Percentiles rank a stretch among this genome's conserved stretches.
Conservation (phyloP, 2,888 invertebrate genomes). For the Dryococelus australis region DNA sequence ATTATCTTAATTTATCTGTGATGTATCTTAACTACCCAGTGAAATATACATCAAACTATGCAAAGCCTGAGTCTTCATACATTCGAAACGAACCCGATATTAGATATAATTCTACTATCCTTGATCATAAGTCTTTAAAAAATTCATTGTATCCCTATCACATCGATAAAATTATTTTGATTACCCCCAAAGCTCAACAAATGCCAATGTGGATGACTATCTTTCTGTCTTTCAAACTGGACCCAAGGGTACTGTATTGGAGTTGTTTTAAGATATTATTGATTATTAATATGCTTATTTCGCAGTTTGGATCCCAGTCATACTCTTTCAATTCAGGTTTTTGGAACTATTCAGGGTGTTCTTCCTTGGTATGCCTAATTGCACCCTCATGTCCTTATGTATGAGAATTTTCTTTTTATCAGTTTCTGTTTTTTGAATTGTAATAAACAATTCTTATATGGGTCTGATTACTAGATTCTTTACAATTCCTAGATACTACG, state of each 20-base stretch:
- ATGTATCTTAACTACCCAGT: background rate
- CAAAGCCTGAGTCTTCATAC: background rate
- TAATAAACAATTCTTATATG: background rate
- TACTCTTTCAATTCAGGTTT: background rate
- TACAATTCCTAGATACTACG: background rate
- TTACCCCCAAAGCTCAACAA: background rate
- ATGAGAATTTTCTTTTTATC: background rate
- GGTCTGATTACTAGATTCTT: background rate
- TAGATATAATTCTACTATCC: background rate
- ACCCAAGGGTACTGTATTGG: background rate
- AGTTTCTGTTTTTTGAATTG: background rate
- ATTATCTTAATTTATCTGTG: background rate
- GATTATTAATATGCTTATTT: background rate
- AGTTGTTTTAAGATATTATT: background rate
- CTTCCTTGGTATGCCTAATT: background rate
- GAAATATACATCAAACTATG: background rate
- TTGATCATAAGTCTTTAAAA: background rate
- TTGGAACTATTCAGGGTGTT: background rate
- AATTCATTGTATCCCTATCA: background rate
- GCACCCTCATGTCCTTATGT: background rate
- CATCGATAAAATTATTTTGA: background rate
- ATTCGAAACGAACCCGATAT: background rate
- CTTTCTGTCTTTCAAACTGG: background rate
- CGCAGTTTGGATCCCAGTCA: background rate
- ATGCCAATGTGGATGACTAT: background rate